Conservation (phyloP, 35 echinoderm and acorn worm species). For the Eucidaris tribuloides region DNA sequence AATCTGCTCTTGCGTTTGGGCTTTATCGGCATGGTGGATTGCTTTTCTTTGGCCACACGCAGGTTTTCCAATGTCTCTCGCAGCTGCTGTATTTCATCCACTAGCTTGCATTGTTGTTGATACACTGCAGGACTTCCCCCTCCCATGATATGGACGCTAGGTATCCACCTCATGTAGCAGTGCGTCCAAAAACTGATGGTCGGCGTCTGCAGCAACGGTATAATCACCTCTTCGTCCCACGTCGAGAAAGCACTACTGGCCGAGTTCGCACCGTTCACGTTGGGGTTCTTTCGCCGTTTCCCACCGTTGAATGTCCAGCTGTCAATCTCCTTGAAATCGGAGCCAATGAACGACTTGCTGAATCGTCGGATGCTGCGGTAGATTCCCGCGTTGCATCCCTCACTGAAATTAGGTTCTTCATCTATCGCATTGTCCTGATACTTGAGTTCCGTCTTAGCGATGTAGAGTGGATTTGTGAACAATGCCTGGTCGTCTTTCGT, state of each 20-base stretch:
- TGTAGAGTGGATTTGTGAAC: conserved; percentile 94
- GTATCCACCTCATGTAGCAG: conserved; percentile 89
- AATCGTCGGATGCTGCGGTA: conserved; percentile 55
- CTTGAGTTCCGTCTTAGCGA: conserved; percentile 54
- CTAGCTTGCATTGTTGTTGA: conserved; percentile 86
- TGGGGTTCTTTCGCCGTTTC: conserved; percentile 31
- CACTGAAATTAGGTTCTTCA: conserved; percentile 16
- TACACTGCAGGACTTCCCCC: conserved; percentile 70
- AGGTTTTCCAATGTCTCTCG: conserved; percentile 67
- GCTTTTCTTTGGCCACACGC: background rate
- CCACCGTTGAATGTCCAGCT: conserved; percentile 26
- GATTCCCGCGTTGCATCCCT: conserved; percentile 64
- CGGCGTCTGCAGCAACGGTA: conserved; percentile 40
- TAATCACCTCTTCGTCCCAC: conserved; percentile 34
- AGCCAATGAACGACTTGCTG: conserved; percentile 18
- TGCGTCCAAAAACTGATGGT: conserved; percentile 93
- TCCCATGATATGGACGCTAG: conserved; percentile 82
- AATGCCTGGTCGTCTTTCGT: conserved; percentile 79
- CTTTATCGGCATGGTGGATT: conserved; percentile 33
- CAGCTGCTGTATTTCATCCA: conserved; percentile 94
- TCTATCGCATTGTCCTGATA: conserved; percentile 32
- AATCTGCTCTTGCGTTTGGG: conserved; percentile 43
- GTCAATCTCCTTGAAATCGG: conserved; percentile 25
- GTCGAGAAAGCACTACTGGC: conserved; percentile 24
- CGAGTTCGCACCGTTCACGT: conserved; percentile 63